Base-by-base conservation (phyloP, 2,113 vertebrate species). In the Trinectes maculatus region DNA sequence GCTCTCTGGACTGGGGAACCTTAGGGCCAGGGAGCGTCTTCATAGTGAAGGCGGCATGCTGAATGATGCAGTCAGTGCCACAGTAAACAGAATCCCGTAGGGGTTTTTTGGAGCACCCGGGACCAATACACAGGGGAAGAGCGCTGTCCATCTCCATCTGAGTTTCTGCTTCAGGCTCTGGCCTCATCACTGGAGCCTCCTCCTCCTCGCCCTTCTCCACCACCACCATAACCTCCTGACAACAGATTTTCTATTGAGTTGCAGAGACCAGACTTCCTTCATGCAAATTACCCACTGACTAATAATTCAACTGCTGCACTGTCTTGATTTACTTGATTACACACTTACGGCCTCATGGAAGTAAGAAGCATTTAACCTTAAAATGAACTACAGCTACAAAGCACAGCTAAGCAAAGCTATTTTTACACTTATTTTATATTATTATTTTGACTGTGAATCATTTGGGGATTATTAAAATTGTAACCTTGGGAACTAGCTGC, bases 51-150 rank as follows among this genome's bases (percentile, higher is more conserved):
- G 96, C 95, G 6, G 98, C 98, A 0, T 99, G 98, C 69, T 94
- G 95, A 25, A 99, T 93, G 64, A 99, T 99, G 80, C 98, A 99
- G 62, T 95, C 94, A 0, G 86, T 95, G 82, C 98, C 95, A 77
- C 98, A 99, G 82, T 99, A 99, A 40, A 99, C 98, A 0, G 98
- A 98, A 70, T 96, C 98, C 0, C 93, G 94, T 51, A 96, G 89
- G 1, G 96, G 95, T 57, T 92, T 82, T 2, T 89, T 95, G 11
- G 73, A 85, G 72, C 98, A 99, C 42, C 93, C 93, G 0, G 96
- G 95, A 4, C 97, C 98, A 0, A 96, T 98, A 75, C 97, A 99
- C 28, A 87, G 89, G 0, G 95, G 85, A 10, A 89, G 82, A 33
- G 88, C 88, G 46, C 89, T 52, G 39, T 93, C 94, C 0, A 75